Percentiles rank a stretch among this genome's conserved stretches.
Evolutionary conservation across 2,113 vertebrate species (phyloP).

Genomic region (Atlantisia rogersi): DNA sequence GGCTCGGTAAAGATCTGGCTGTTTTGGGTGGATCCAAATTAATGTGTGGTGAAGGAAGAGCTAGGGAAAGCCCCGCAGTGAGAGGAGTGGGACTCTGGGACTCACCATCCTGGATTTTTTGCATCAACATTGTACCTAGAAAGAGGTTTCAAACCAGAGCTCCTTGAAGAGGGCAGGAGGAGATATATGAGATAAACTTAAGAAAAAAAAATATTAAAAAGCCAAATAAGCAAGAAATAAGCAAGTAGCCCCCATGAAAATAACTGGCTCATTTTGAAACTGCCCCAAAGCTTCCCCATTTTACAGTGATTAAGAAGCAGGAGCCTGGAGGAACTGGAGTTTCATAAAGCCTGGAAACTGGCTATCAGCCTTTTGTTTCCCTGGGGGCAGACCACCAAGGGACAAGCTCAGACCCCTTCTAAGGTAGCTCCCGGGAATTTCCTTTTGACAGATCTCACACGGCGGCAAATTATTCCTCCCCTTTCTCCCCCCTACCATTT

Average conservation of each 20-base stretch:
- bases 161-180: background rate
- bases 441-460: conserved; percentile 23
- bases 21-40: background rate
- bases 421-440: conserved; percentile 52
- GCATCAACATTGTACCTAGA: background rate
- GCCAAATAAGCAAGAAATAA: background rate
- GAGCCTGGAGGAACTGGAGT: background rate
- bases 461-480: conserved; percentile 52
- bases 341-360: conserved; percentile 4
- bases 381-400: conserved; percentile 1
- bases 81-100: background rate
- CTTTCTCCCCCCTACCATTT: background rate
- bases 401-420: conserved; percentile 47
- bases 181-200: background rate
- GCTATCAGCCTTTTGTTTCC: conserved; percentile 43
- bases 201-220: accelerated
- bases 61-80: background rate
- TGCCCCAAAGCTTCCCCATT: background rate
- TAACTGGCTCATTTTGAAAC: background rate
- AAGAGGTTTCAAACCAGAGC: background rate
- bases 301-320: conserved; percentile 18
- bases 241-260: background rate
- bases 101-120: background rate
- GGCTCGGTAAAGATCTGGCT: background rate
- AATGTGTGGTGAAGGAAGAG: background rate